Evolutionary conservation across 1,140 invertebrate species (phyloP), one percentile per base, ranked within the genome.

Genomic region (Trichomalopsis sarcophagae): DNA sequence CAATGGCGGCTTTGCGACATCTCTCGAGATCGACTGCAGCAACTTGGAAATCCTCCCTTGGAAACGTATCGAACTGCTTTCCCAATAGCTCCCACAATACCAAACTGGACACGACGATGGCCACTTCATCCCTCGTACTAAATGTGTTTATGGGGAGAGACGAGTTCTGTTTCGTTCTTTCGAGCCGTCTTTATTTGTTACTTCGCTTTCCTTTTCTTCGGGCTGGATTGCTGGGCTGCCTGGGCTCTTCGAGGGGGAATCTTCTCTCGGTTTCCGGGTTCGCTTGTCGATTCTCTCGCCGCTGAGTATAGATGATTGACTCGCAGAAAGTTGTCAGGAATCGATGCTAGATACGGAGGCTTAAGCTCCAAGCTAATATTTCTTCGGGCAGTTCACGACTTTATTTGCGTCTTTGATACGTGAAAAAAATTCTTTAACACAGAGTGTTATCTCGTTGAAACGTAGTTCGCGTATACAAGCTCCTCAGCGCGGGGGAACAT

Each of bases 61-160:
- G 23, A 78, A 84, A 84, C 75, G 75, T 78, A 84, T 84, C 40
- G 50, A 84, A 84, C 73, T 83, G 33, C 23, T 83, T 83, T 83
- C 13, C 33, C 73, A 47, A 83, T 76, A 82, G 55, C 81, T 21
- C n/a, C 21, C 7, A 62, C 55, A 62, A n/a, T 62, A 62, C 55
- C 14, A 62, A 62, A 21, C 55, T 62, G 55, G 6, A 62, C 27
- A 27, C 55, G 55, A 62, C 55, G 55, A 62, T 62, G 55, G 6
- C 47, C 30, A 11, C 69, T 82, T 82, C 40, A 55, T 82, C 33
- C 27, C 40, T 71, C 50, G 10, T 6, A 81, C 13, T 71, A 80
- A 44, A 69, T 27, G 33, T 69, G 13, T 80, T 21, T n/a, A 21
- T 17, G 55, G 55, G 55, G 17, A 17, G 55, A 6, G 21, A n/a